Percentiles rank a stretch among this genome's conserved stretches.
Evolutionary conservation across 2,113 vertebrate species (phyloP).

Genomic region (Potamarius usumacintae): DNA sequence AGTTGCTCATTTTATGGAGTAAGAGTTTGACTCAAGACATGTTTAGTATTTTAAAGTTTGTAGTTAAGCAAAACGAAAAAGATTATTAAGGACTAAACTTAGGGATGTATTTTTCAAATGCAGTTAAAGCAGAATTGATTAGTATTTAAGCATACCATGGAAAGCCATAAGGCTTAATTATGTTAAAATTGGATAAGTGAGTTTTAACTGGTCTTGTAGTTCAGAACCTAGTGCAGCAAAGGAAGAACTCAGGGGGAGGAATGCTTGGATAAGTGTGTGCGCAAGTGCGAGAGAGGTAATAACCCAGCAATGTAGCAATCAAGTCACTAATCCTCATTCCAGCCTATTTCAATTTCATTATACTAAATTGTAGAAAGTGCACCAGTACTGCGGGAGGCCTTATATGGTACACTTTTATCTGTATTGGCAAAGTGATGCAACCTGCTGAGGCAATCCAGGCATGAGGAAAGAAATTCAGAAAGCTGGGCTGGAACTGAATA

Average conservation of each 20-base stretch:
- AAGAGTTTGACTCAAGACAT: background rate
- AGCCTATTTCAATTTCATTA: constrained; percentile 35
- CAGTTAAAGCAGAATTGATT: constrained; percentile 16
- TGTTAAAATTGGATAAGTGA: background rate
- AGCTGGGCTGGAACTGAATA: constrained; percentile 13
- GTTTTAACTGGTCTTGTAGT: constrained; percentile 16
- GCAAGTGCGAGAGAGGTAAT: constrained; percentile 11
- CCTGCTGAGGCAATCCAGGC: constrained; percentile 37
- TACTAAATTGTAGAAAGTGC: constrained; percentile 14
- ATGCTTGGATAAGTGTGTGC: constrained; percentile 18
- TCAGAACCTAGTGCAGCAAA: constrained; percentile 6
- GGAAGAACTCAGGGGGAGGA: background rate
- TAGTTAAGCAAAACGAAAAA: background rate
- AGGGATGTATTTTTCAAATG: constrained; percentile 5
- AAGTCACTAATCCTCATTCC: constrained; percentile 30
- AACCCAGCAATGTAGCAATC: constrained; percentile 18
- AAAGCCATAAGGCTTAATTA: constrained; percentile 34
- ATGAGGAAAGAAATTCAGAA: constrained; percentile 30
- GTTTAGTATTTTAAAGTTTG: constrained; percentile 5
- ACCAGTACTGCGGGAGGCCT: constrained; percentile 23
- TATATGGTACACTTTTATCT: constrained; percentile 22
- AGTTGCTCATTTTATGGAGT: background rate
- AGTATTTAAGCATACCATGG: background rate
- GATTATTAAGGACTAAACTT: constrained; percentile 13
- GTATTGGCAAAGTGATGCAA: constrained; percentile 42